phyloP scores from a whole-genome alignment of 2,888 invertebrate genomes.

The Frankliniella intonsa region DNA sequence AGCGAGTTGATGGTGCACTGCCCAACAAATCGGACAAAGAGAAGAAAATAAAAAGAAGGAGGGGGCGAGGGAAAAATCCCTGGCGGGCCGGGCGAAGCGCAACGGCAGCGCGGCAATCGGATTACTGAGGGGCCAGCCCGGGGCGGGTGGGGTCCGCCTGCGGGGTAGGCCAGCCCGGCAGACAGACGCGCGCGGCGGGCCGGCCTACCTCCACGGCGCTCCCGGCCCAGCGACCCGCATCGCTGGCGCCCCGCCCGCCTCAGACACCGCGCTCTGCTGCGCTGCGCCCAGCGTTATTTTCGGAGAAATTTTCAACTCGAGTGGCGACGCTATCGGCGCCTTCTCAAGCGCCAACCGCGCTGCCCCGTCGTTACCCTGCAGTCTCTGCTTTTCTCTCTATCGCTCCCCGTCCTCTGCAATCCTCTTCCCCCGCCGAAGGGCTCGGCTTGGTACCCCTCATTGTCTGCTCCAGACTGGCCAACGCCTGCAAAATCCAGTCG shows the following conservation, averaged over 20 bases:
- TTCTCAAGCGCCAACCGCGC: background rate
- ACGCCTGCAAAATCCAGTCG: no score
- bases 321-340: background rate
- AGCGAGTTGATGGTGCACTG: background rate
- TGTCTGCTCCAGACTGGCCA: background rate
- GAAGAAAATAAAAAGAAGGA: background rate
- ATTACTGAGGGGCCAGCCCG: no score
- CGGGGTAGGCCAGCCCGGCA: background rate
- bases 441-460: background rate
- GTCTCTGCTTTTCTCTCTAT: background rate
- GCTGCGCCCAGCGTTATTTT: background rate
- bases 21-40: background rate
- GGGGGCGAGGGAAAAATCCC: background rate
- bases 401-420: background rate
- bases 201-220: slow-evolving; percentile 12
- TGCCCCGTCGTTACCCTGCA: no score
- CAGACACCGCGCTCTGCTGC: background rate
- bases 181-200: background rate
- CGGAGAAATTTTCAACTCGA: background rate
- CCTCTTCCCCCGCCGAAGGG: background rate
- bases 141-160: background rate
- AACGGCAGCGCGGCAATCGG: no score
- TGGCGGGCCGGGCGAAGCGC: no score
- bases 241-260: background rate
- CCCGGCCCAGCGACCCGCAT: background rate